Conservation (phyloP, 2,113 vertebrate species). For the Hydropotes inermis region DNA sequence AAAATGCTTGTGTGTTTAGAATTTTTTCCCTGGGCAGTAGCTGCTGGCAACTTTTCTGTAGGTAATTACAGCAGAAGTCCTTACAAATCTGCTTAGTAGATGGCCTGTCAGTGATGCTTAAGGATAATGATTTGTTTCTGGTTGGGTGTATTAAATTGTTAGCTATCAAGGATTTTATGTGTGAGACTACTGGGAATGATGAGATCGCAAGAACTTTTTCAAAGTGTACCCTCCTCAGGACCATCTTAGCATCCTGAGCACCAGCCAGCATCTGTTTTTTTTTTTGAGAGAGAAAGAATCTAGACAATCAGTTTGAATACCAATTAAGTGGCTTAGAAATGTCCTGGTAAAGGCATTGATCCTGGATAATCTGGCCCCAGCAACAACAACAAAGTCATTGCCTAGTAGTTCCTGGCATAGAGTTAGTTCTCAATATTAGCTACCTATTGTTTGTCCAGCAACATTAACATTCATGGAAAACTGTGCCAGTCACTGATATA, state of each 20-base stretch:
- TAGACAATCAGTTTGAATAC: not conserved
- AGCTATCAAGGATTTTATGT: constrained; percentile 50
- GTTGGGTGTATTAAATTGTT: constrained; percentile 31
- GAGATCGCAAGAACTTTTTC: constrained; percentile 14
- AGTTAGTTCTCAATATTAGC: not conserved
- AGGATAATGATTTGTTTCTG: constrained; percentile 51
- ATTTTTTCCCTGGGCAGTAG: constrained; percentile 25
- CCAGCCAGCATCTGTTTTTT: not conserved
- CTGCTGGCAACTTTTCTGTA: constrained; percentile 33
- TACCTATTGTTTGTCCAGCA: not conserved
- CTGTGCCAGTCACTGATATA: not conserved
- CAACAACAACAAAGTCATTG: not conserved
- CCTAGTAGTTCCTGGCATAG: not conserved
- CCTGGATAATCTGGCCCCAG: not conserved
- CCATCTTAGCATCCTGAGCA: not conserved
- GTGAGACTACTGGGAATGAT: constrained; percentile 35
- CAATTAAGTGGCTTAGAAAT: constrained; percentile 36
- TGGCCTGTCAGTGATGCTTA: constrained; percentile 54
- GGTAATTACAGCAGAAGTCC: constrained; percentile 51
- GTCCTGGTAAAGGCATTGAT: constrained; percentile 1
- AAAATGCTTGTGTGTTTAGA: constrained; percentile 45
- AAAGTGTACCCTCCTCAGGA: not conserved
- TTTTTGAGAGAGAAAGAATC: not conserved
- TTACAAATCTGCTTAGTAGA: constrained; percentile 58
- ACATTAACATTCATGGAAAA: not conserved